Evolutionary conservation across 2,797 vertebrate genomes (phyloP), one percentile per base, ranked within the genome.

Genomic region (Sebastes minor): DNA sequence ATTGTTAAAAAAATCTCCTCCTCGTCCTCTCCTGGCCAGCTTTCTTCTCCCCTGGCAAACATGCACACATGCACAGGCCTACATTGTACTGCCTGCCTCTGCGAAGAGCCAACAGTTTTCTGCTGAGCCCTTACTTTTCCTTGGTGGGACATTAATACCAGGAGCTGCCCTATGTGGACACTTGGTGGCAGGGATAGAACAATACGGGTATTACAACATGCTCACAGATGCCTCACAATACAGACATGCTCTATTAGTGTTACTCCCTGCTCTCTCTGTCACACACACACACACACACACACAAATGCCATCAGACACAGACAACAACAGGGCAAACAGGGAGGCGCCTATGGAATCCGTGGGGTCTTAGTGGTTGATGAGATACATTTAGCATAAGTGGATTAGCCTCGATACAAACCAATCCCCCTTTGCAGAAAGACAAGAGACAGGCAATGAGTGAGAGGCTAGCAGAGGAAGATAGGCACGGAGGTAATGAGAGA

Each of bases 301-400:
- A 71, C 83, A 86, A 83, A 91, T 86, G 73, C 84, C 84, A 84
- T 80, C 81, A 89, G 81, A 86, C 83, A 42, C 67, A 88, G 84
- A 88, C 89, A 86, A 92, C 86, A 90, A 88, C 82, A 76, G 83
- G 78, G 67, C 84, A 84, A 88, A 92, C 84, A 88, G 82, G 85
- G 81, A 92, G 88, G 85, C 73, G 74, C 86, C 91, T 92, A 92
- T 91, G 88, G 88, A 92, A 93, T 94, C 91, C 67, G 78, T 77
- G 89, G 90, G 91, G 92, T 94, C 92, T 95, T 93, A 95, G 91
- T 86, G 79, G 85, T 91, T 92, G 91, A 94, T 86, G 88, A 94
- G 92, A 95, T 94, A 94, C 94, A 95, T 96, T 95, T 93, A 94
- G 90, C 76, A 90, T 95, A 96, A 96, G 92, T 95, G 95, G 95